Conservation (phyloP, 1,140 invertebrate species). For the Hylaeus anthracinus region DNA sequence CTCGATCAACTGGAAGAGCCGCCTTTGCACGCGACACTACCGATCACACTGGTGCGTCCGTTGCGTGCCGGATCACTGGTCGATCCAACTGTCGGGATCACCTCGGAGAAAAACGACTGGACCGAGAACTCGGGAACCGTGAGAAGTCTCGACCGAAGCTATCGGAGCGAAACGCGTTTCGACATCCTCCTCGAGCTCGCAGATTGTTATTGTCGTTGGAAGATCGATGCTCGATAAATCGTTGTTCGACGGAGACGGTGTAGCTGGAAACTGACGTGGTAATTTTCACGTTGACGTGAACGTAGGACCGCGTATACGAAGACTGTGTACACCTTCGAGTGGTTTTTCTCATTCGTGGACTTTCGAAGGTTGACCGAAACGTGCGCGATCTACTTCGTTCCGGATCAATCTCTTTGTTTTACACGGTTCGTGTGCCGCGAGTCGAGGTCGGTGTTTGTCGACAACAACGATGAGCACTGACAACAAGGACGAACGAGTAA, state of each 20-base stretch:
- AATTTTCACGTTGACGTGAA: no score
- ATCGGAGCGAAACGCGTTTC: not conserved
- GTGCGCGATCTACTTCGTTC: no score
- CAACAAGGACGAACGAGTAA: constrained; percentile 23
- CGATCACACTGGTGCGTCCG: not conserved
- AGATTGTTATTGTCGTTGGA: constrained; percentile 5
- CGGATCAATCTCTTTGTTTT: no score
- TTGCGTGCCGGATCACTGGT: not conserved
- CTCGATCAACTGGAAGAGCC: not conserved
- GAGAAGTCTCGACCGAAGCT: not conserved
- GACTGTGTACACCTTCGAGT: no score
- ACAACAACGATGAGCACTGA: constrained; percentile 2
- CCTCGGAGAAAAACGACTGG: no score
- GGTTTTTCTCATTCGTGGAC: no score
- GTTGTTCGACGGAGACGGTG: not conserved
- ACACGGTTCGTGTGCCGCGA: not conserved
- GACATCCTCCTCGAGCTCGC: not conserved
- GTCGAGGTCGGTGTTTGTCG: not conserved
- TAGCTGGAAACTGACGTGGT: no score
- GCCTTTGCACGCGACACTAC: no score
- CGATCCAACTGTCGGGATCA: not conserved
- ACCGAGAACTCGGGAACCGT: not conserved
- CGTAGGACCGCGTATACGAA: no score
- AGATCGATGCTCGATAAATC: no score
- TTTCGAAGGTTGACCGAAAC: no score